Evolutionary conservation across 2,797 vertebrate species (phyloP), one percentile per base, ranked within the genome.

Genomic region (Darevskia mixta): DNA sequence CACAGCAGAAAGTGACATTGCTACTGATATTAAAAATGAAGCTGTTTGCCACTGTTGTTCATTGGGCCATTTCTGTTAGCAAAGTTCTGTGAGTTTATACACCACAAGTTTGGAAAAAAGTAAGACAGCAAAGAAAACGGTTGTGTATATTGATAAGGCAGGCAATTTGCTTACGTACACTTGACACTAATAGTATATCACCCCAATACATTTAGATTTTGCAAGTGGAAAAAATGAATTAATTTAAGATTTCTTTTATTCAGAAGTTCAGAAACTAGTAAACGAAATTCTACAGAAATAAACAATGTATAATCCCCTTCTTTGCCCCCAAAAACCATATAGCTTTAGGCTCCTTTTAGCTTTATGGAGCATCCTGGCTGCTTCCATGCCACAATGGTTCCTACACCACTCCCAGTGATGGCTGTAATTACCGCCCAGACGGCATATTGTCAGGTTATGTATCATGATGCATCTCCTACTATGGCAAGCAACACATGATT

Each of bases 51-150:
- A 55, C 32, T 77, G 11, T 35, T 77, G 61, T 64, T 64, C n/a
- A 23, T 66, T 82, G 58, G 23, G 27, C 35, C 64, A 27, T 86
- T 69, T 35, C 75, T 86, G 75, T n/a, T 41, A 55, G 29, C 18
- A 32, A 86, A 79, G 49, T 79, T 86, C 41, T 67, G 66, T 20
- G 35, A 5, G 43, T 55, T 86, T 76, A 66, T 66, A 85, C n/a
- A 64, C 11, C n/a, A 69, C 27, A 45, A 61, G 45, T 71, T 78
- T 35, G 64, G 25, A 11, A 18, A 15, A 38, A 79, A 29, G 7
- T 13, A 77, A 79, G 25, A 6, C 8, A 29, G 8, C n/a, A 79
- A 66, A 79, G n/a, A 15, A 23, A 43, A 27, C 27, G 23, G 13
- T 27, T 41, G 67, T 67, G n/a, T 41, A 64, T 77, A 64, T 77